Base-by-base conservation (phyloP, 2,113 vertebrate species). In the Coreoperca whiteheadi region DNA sequence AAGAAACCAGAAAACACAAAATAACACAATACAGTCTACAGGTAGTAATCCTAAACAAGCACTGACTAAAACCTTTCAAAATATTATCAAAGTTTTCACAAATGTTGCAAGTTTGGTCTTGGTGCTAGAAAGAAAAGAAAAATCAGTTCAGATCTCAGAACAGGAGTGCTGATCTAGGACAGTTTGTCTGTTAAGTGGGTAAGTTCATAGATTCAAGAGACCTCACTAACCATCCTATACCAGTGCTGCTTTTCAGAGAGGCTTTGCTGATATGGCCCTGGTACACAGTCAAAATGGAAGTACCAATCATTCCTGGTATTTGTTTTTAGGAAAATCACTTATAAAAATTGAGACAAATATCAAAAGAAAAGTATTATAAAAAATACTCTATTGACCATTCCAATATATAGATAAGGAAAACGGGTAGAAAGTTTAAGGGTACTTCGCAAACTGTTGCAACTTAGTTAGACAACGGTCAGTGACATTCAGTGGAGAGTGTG, bases 321-420 rank as follows among this genome's bases (percentile, higher is more conserved):
- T 85, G 32, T 79, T 82, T 89, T 87, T 92, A 54, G 89, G 66
- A 94, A 94, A 93, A 92, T 79, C 81, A 90, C 87, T 89, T 95
- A 94, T 93, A 93, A 95, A 95, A 95, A 90, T 92, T 89, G 89
- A 87, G 87, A 92, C 91, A 91, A 94, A 94, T 94, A 95, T 94
- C 91, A 94, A 95, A 95, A 93, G 83, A 95, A 95, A 95, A 92
- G 73, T 84, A 85, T 93, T 94, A 94, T 92, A 95, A 94, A 95
- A 94, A 95, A 95, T 94, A 94, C 87, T 93, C 85, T 89, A 90
- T 92, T 84, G 90, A 92, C 88, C 93, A 83, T 88, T 82, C 73
- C 74, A 79, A 91, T 88, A 84, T 90, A 83, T 73, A 90, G 91
- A 85, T 53, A 90, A 85, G 84, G 64, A 90, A 77, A 84, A 82